Base-by-base conservation (phyloP, 64 coral and sea anemone species). In the Stichodactyla helianthus region DNA sequence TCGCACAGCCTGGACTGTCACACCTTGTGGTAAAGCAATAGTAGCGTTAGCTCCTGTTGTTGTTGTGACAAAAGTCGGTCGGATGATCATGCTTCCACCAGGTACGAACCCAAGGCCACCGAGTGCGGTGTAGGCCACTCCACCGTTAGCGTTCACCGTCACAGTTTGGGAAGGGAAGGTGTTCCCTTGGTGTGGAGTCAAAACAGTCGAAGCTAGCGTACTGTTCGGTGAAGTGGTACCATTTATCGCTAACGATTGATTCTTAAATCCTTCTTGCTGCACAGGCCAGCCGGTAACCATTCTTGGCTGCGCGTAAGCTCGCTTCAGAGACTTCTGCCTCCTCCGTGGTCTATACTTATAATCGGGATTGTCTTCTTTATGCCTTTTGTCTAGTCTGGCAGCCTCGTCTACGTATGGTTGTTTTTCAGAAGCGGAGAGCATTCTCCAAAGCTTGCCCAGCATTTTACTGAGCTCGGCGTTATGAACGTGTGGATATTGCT, bases 401-500 rank as follows among this genome's bases (percentile, higher is more conserved):
- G 97, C 97, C 58, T 99, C 93, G 90, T 99, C 97, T 14, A 99
- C 97, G 82, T 99, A 99, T 54, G 97, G 97, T 84, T 99, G 97
- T 51, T 99, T 99, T 79, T 99, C 93, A 58, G 93, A 90, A 55
- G 97, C 90, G 52, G 97, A 89, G 52, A 99, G 86, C 97, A 99
- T 95, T 90, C 97, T 79, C 97, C 97, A 99, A 1, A 99, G 82
- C 87, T 99, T 99, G 6, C 97, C 97, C 5, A 99, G 83, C 97
- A 99, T 99, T 88, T 99, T 99, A 54, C 97, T 99, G 15, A 99
- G 79, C 90, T 99, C 97, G n/a, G 97, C 97, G 85, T 99, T 99
- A 55, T 99, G 97, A n/a, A 99, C 97, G 86, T 99, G 97, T 85
- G 97, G 97, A 89, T 99, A 99, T 74, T 99, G 97, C 65, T 99